Conservation (phyloP, 2,797 vertebrate genomes). For the Danionella dracula region DNA sequence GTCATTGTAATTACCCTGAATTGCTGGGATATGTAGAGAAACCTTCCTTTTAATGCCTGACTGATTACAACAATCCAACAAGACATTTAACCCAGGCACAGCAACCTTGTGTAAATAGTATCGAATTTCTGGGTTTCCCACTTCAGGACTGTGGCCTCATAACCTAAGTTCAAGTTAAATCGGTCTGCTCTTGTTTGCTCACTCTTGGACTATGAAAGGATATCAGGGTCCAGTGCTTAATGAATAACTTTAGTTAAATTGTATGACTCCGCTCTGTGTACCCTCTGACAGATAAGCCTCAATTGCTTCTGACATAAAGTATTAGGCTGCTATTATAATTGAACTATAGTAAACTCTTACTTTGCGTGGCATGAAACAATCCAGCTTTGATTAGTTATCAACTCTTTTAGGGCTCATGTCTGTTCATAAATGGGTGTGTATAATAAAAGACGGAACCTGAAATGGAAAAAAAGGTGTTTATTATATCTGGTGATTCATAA, state of each 20-base stretch:
- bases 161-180: slow-evolving; percentile 20
- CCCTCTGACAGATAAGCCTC: slow-evolving; percentile 12
- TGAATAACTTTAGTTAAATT: slow-evolving; percentile 35
- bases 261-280: slow-evolving; percentile 11
- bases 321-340: slow-evolving; percentile 13
- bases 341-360: background rate
- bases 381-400: slow-evolving; percentile 7
- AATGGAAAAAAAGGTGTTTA: too few species aligned
- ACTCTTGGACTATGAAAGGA: slow-evolving; percentile 21
- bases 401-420: background rate
- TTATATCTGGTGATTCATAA: too few species aligned
- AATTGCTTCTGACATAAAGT: slow-evolving; percentile 37
- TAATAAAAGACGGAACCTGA: too few species aligned
- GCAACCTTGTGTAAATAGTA: slow-evolving; percentile 7
- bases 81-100: background rate
- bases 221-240: slow-evolving; percentile 34
- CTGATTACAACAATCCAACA: background rate
- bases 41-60: background rate
- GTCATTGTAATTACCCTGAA: background rate
- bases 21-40: background rate
- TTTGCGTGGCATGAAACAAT: background rate
- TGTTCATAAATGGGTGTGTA: background rate
- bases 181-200: slow-evolving; percentile 26
- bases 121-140: background rate
- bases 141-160: background rate